These are phyloP conservation scores for Frieseomelitta varia DNA, from an alignment of 1,140 invertebrate genomes.

Conservation along the genomic window DNA sequence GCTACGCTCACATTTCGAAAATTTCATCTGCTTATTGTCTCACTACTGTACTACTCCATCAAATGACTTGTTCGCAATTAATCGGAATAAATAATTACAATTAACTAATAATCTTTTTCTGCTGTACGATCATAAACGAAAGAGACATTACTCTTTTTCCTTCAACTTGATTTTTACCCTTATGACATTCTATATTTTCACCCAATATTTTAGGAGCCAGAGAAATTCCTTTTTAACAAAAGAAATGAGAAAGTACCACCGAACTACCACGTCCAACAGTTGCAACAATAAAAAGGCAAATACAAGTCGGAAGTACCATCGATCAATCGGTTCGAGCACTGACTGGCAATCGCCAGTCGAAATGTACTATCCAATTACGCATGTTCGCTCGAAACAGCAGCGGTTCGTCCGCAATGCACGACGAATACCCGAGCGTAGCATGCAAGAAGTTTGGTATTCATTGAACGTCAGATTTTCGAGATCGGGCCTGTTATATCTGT, in stretches of 20 bases:
- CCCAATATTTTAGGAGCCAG: too few species aligned
- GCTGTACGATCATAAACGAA: too few species aligned
- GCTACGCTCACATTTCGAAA: too few species aligned
- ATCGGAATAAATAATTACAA: too few species aligned
- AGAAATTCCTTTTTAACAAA: too few species aligned
- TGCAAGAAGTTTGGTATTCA: slow-evolving; percentile 15
- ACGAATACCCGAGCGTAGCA: neutral
- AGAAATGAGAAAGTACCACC: neutral
- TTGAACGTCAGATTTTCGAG: slow-evolving; percentile 43
- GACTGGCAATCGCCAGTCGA: neutral
- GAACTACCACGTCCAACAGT: neutral
- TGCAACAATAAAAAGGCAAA: neutral
- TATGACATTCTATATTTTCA: too few species aligned
- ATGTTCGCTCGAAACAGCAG: slow-evolving; percentile 13
- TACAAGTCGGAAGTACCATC: neutral
- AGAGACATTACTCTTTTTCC: too few species aligned
- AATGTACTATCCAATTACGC: slow-evolving; percentile 37
- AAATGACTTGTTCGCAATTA: too few species aligned
- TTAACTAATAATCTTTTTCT: too few species aligned
- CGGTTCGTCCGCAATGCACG: slow-evolving; percentile 10
- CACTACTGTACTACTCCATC: too few species aligned
- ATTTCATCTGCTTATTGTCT: too few species aligned
- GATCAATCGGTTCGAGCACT: neutral
- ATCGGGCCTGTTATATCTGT: slow-evolving; percentile 20
- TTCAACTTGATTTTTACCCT: too few species aligned